Percentiles rank a stretch among this genome's conserved stretches.
Evolutionary conservation across 2,113 vertebrate species (phyloP).

Genomic region (Stegostoma tigrinum): DNA sequence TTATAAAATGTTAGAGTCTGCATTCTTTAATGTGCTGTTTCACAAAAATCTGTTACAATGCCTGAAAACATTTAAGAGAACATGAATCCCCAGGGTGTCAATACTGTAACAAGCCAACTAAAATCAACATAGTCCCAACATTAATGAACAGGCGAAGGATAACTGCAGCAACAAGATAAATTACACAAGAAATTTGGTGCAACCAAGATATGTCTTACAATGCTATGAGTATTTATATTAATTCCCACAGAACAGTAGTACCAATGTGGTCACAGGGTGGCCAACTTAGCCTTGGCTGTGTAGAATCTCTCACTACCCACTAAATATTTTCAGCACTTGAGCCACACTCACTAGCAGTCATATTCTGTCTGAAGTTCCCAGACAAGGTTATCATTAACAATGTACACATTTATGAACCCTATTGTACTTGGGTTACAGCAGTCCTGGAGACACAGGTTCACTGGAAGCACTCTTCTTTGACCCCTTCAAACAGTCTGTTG

Average conservation of each 20-base stretch:
- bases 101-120: not conserved
- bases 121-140: not conserved
- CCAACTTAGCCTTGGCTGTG: not conserved
- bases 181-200: not conserved
- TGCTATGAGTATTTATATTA: not conserved
- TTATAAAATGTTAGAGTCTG: not conserved
- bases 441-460: not conserved
- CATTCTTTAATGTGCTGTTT: not conserved
- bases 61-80: not conserved
- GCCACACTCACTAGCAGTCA: not conserved
- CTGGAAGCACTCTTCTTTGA: not conserved
- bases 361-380: not conserved
- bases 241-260: not conserved
- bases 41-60: not conserved
- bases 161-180: not conserved
- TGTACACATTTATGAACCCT: not conserved
- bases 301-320: not conserved
- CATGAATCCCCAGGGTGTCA: not conserved
- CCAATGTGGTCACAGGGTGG: not conserved
- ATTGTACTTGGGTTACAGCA: not conserved
- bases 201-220: not conserved
- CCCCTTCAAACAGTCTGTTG: not conserved
- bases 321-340: not conserved
- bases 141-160: not conserved
- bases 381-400: not conserved